These are phyloP conservation scores for Bos indicus DNA, from an alignment of 2,113 vertebrate species.

Conservation along the genomic window DNA sequence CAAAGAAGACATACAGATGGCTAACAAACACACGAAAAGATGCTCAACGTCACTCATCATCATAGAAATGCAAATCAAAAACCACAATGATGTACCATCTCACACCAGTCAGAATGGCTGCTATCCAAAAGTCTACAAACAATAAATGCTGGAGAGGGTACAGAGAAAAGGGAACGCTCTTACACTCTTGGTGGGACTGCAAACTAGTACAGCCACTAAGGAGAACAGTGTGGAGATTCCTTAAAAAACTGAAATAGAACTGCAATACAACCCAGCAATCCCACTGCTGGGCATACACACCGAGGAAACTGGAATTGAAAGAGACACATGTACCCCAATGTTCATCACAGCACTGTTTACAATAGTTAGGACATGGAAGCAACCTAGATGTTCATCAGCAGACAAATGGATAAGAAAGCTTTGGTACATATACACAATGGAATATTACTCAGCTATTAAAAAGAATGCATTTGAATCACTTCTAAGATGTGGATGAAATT, in stretches of 20 bases:
- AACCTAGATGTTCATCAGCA: not conserved
- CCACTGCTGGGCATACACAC: not conserved
- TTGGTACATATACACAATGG: not conserved
- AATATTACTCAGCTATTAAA: not conserved
- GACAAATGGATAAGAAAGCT: not conserved
- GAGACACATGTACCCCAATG: not conserved
- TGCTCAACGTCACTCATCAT: not conserved
- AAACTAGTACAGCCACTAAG: not conserved
- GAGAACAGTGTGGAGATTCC: not conserved
- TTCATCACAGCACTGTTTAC: not conserved
- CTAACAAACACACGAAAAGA: not conserved
- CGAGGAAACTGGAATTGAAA: rapidly evolving
- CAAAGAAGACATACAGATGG: not conserved
- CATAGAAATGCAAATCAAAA: not conserved
- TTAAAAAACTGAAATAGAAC: not conserved
- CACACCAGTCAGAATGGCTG: not conserved
- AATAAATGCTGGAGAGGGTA: not conserved
- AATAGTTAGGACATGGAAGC: not conserved
- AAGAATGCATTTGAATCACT: not conserved
- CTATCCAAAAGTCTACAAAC: not conserved
- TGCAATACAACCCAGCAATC: not conserved
- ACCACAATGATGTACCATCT: not conserved
- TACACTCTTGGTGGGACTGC: not conserved
- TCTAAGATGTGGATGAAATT: not conserved
- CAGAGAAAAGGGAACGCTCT: not conserved